A percentile compares a stretch with the other conserved stretches of the same genome.
Evolutionary conservation across 2,888 invertebrate species (phyloP).

Genomic region (Dusona sp.): DNA sequence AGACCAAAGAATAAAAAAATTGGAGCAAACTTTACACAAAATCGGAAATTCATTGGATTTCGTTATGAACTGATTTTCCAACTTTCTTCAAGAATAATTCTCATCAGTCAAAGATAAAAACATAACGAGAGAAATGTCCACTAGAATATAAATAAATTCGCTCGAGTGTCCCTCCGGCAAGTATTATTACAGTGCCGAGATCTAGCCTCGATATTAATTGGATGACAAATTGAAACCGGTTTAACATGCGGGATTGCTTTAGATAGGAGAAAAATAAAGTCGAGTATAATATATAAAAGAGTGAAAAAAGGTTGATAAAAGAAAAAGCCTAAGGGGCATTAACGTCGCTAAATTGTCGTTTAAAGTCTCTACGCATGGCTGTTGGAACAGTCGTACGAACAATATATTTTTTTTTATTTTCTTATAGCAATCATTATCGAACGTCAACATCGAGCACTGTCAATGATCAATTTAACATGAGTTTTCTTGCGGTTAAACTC

Average conservation of each 20-base stretch:
- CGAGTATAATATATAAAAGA: slow-evolving; percentile 10
- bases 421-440: slow-evolving; percentile 41
- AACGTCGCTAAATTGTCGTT: slow-evolving; percentile 26
- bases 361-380: slow-evolving; percentile 14
- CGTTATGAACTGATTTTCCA: background rate
- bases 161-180: slow-evolving; percentile 39
- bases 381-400: background rate
- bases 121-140: slow-evolving; percentile 60
- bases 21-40: background rate
- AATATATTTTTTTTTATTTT: background rate
- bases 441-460: slow-evolving; percentile 15
- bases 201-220: slow-evolving; percentile 71
- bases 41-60: background rate
- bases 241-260: slow-evolving; percentile 38
- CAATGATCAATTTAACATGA: slow-evolving; percentile 21
- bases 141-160: slow-evolving; percentile 54
- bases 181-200: slow-evolving; percentile 55
- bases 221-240: slow-evolving; percentile 74
- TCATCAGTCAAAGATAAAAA: slow-evolving; percentile 53
- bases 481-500: background rate
- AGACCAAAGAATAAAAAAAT: background rate
- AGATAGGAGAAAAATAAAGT: slow-evolving; percentile 4
- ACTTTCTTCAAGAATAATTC: slow-evolving; percentile 1
- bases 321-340: slow-evolving; percentile 14
- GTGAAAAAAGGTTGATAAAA: slow-evolving; percentile 6